Base-by-base conservation (phyloP, 1,140 invertebrate species). In the Pentalonia nigronervosa region DNA sequence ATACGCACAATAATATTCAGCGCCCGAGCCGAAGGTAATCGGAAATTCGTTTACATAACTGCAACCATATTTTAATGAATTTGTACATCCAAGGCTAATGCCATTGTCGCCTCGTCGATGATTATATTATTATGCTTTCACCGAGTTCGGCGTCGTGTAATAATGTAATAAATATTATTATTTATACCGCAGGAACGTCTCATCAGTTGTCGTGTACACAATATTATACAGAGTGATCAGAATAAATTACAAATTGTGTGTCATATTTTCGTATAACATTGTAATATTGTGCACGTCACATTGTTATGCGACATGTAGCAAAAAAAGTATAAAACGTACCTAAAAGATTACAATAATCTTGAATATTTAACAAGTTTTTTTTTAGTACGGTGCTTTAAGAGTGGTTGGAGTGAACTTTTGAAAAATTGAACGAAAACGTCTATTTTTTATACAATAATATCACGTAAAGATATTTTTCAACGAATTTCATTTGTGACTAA, bases 21-120 rank as follows among this genome's bases (percentile, higher is more conserved):
- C 9, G 21, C 21, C 11, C 30, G 30, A 20, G 50, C 50, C 88
- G 88, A 56, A 56, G 50, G 88, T 41, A 17, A 89, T 89, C 9
- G 21, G 88, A 89, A 89, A 89, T 56, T 2, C 50, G 88, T 89
- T 89, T 89, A 89, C 50, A 89, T 89, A 89, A 89, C 88, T 25
- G 50, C 36, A 56, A 89, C 50, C 50, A 25, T 41, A 41, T 41
- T 89, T 89, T 56, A 56, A 56, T 56, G 88, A 41, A 56, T 89
- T 53, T 56, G 34, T 56, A 47, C 88, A 7, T 53, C 34, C 88
- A 89, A 89, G 88, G 88, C 88, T 56, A 89, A 89, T 89, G 48
- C 88, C 50, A 56, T 89, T 89, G 88, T 56, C 50, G 88, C 25
- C 50, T 87, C 50, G 34, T 8, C 50, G 88, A 41, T 17, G 88